Base-by-base conservation (phyloP, 2,888 invertebrate genomes). In the Ophion costatus region DNA sequence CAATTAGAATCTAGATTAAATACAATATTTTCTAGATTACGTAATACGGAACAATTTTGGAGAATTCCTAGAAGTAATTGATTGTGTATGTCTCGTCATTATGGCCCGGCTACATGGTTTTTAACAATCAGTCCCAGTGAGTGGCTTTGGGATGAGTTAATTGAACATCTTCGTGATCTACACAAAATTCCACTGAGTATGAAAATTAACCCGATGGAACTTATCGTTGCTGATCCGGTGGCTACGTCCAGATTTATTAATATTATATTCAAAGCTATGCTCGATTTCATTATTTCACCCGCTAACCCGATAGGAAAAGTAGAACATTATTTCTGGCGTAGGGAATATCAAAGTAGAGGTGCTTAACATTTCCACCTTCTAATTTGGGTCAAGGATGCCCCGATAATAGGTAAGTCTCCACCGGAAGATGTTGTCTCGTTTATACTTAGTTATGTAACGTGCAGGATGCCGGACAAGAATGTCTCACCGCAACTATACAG, bases 241-340 rank as follows among this genome's bases (percentile, higher is more conserved):
- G 89, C 90, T 20, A 84, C 87, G n/a, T 90, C 90, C 1, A 75
- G 91, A 70, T 91, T 92, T 83, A 90, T 91, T 42, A 90, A 91
- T 42, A 90, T 88, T 42, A 89, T 91, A 82, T 92, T 91, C 85
- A 76, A 78, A n/a, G 89, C 87, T 9, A 90, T 91, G 87, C 85
- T 92, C 20, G 89, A 90, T 64, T 91, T 92, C 63, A 78, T 91
- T 20, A 86, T 51, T 20, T 88, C 88, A 63, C 66, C 87, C 1
- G 86, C 88, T 84, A 83, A 86, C 24, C 90, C 90, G 7, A 67
- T 91, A 20, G 88, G 88, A 45, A 71, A 86, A 82, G 70, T 88
- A 29, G 84, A 67, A 22, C 86, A 89, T 86, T 89, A 90, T 59
- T 88, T 87, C 64, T 88, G 86, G 85, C 45, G 88, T 24, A 66